These are phyloP conservation scores for Melanerpes formicivorus DNA, from an alignment of 2,113 vertebrate species.

Conservation along the genomic window DNA sequence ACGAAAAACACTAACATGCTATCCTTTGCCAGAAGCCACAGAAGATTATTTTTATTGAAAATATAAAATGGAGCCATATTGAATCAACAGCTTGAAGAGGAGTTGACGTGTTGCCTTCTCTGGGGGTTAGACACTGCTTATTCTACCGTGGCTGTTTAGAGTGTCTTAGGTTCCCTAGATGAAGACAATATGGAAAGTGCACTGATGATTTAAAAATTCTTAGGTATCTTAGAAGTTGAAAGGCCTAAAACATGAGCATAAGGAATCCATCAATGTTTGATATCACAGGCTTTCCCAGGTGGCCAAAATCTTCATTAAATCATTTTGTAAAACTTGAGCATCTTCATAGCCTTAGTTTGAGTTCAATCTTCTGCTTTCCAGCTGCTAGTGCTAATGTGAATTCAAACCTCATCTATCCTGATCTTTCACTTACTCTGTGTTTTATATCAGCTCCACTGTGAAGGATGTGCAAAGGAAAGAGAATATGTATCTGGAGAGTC, in stretches of 20 bases:
- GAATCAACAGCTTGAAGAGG: neutral
- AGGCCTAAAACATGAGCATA: neutral
- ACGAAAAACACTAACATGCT: neutral
- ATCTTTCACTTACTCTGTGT: neutral
- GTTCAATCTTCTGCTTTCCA: neutral
- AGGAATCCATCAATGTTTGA: neutral
- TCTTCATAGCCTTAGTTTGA: neutral
- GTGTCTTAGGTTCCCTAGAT: neutral
- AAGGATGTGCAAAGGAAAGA: neutral
- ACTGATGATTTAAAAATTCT: neutral
- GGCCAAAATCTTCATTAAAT: neutral
- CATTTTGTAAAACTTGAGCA: neutral
- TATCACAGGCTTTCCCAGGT: neutral
- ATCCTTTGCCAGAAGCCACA: neutral
- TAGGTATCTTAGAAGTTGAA: neutral
- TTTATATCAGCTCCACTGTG: neutral
- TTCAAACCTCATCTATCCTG: neutral
- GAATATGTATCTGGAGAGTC: neutral
- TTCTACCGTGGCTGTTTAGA: neutral
- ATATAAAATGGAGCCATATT: neutral
- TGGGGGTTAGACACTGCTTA: neutral
- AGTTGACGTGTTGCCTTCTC: neutral
- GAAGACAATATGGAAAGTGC: neutral
- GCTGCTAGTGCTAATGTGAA: neutral
- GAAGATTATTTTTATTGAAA: neutral